Evolutionary conservation across 1,140 invertebrate species (phyloP), one percentile per base, ranked within the genome.

Genomic region (Bombus ignitus): DNA sequence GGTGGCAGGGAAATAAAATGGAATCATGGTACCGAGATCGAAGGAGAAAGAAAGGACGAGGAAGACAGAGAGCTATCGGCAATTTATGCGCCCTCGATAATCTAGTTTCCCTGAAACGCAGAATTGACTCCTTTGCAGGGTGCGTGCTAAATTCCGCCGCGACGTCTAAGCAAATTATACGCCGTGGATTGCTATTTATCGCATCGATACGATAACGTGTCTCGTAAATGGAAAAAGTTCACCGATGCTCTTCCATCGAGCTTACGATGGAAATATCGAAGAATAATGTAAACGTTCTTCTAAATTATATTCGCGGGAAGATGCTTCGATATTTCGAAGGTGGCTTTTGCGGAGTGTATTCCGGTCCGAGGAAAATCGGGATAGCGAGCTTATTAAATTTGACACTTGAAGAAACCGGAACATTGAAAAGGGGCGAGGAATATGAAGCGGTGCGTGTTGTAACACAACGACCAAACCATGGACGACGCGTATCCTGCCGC

Each of bases 351-450:
- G 62, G 75, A 68, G 66, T 39, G 47, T 80, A 80, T 86, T 82
- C 76, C 85, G 74, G 86, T 59, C 70, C 32, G 77, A 47, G 59
- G 87, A 80, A 77, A 88, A 86, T 82, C 83, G 59, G 79, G 65
- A 75, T 82, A 85, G 90, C 84, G 73, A 82, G 90, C 92, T 95
- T 94, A 95, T 95, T 94, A 92, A 94, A 95, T 95, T 95, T 95
- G 95, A 95, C 95, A 95, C 94, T 95, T 89, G 90, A 95, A 94
- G 93, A 94, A 95, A 90, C 94, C 94, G 93, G 94, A 94, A 95
- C 94, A 95, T 95, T 95, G 94, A 95, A 95, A 95, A 95, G 94
- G 94, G 94, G 92, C 87, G 84, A 88, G 93, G n/a, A 92, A 93
- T 93, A 93, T 93, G 91, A 92, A 91, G 89, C 84, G 83, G 71